Conservation (phyloP, 1,140 invertebrate species). For the Galleria mellonella region DNA sequence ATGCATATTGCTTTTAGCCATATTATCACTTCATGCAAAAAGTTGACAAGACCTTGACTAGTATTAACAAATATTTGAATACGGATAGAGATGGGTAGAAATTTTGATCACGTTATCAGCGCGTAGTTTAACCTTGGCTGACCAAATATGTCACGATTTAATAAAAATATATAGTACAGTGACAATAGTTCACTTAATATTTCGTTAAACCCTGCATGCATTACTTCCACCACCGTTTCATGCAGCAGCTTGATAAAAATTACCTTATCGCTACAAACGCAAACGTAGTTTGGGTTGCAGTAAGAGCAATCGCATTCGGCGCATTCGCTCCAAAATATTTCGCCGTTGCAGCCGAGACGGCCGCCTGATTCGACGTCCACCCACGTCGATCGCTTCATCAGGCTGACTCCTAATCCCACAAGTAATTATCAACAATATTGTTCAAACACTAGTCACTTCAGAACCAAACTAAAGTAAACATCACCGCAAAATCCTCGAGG, state of each 20-base stretch:
- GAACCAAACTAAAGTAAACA: conserved; percentile 26
- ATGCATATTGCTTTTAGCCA: no score
- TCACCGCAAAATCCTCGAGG: conserved; percentile 11
- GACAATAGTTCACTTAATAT: background rate
- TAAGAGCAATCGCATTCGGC: conserved; percentile 70
- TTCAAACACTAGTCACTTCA: conserved; percentile 21
- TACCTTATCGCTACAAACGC: conserved; percentile 74
- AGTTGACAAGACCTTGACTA: no score
- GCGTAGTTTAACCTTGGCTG: no score
- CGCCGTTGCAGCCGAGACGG: conserved; percentile 73
- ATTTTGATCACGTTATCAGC: conserved; percentile 8
- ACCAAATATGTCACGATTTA: no score
- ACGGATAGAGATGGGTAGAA: conserved; percentile 20
- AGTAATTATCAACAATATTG: conserved; percentile 16
- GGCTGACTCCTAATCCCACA: conserved; percentile 32
- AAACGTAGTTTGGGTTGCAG: conserved; percentile 74
- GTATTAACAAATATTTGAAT: conserved; percentile 31
- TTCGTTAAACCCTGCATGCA: no score
- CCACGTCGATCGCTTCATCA: conserved; percentile 73
- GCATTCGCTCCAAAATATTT: conserved; percentile 74
- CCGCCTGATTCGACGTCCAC: conserved; percentile 71
- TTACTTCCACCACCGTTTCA: background rate
- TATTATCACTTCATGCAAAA: no score
- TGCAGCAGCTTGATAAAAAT: no score
- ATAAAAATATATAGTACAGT: no score